phyloP scores from a whole-genome alignment of 2,113 vertebrate species.

The Octodon degus region DNA sequence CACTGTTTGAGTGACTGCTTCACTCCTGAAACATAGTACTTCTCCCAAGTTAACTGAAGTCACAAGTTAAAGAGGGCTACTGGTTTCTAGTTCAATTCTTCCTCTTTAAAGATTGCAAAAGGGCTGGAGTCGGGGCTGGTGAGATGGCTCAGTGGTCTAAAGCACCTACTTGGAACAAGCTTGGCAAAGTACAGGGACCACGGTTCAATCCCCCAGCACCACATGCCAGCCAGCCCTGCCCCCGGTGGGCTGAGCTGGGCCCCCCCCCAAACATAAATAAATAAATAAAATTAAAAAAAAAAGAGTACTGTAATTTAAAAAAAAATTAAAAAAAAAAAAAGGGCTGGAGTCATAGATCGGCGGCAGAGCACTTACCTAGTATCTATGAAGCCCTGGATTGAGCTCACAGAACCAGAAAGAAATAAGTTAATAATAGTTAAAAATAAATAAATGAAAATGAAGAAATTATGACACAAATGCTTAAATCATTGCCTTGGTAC shows the following conservation, averaged over 20 bases:
- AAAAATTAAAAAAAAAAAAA: no score
- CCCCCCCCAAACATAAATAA: no score
- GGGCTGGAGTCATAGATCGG: background rate
- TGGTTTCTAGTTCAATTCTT: background rate
- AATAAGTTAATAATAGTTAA: background rate
- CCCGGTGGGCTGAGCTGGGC: no score
- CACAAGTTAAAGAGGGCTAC: background rate
- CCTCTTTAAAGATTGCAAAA: background rate
- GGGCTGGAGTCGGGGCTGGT: background rate
- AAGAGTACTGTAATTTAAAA: no score
- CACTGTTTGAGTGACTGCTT: background rate
- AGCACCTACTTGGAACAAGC: no score
- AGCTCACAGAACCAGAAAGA: background rate
- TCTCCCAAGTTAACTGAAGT: background rate
- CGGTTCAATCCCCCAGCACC: no score
- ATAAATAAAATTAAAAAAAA: no score
- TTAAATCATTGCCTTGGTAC: background rate
- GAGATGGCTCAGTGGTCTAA: no score
- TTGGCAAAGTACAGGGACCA: no score
- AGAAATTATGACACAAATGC: background rate
- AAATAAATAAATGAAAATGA: background rate
- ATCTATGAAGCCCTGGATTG: background rate
- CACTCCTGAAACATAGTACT: background rate
- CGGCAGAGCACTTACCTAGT: background rate
- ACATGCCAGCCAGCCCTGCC: no score